A percentile compares a stretch with the other conserved stretches of the same genome.
Conservation (phyloP, 2,797 vertebrate species). For the Coendou prehensilis region DNA sequence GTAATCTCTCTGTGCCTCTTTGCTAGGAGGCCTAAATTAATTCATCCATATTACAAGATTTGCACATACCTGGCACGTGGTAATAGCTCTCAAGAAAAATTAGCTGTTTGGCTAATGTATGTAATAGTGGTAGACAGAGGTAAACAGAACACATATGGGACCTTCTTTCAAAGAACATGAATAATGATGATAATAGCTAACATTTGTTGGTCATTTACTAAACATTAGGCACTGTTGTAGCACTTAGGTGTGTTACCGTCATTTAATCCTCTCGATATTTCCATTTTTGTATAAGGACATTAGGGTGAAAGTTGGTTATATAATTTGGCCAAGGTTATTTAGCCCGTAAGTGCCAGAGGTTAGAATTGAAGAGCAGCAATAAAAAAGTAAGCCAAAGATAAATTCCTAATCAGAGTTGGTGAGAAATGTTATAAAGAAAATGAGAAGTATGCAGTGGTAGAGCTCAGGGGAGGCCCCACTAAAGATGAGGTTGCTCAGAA, state of each 20-base stretch:
- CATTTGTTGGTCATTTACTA: background rate
- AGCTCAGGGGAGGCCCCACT: rapidly evolving
- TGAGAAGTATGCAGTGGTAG: background rate
- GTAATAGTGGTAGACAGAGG: background rate
- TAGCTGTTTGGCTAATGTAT: background rate
- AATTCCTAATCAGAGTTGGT: background rate
- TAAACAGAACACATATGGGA: background rate
- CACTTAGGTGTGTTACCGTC: background rate
- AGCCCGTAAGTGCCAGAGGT: background rate
- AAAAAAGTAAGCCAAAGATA: background rate
- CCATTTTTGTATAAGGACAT: background rate
- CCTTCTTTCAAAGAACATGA: background rate
- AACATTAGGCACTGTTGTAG: background rate
- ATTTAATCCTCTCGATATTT: background rate
- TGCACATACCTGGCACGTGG: background rate
- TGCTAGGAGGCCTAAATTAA: background rate
- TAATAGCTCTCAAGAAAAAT: conserved; percentile 32
- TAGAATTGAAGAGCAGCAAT: conserved; percentile 34
- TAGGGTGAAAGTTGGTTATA: background rate
- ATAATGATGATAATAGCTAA: background rate
- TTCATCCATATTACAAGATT: background rate
- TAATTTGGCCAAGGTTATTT: conserved; percentile 35
- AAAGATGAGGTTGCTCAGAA: background rate
- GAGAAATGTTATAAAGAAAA: conserved; percentile 17
- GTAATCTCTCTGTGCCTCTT: background rate